phyloP scores from a whole-genome alignment of 2,888 invertebrate genomes.

The Dendrolimus pini region DNA sequence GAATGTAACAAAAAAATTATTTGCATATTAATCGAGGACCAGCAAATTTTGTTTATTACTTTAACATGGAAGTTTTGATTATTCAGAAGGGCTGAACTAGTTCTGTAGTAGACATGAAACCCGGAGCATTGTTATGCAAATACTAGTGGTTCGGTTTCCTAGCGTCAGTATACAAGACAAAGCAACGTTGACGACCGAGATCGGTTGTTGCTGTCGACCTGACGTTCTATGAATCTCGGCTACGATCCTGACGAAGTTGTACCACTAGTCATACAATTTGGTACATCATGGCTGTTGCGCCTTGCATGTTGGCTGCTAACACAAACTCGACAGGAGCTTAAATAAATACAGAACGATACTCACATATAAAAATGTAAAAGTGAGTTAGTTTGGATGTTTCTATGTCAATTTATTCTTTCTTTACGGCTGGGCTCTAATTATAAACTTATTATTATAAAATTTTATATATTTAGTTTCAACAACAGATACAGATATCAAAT shows the following conservation, averaged over 20 bases:
- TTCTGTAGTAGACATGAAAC: constrained; percentile 54
- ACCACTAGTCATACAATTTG: constrained; percentile 2
- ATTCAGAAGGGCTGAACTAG: constrained; percentile 9
- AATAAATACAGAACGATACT: too few relatives aligned
- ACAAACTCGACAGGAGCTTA: too few relatives aligned
- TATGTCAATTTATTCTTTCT: too few relatives aligned
- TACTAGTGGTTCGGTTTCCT: constrained; percentile 62
- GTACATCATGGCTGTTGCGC: not conserved
- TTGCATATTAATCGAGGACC: too few relatives aligned
- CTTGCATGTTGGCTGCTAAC: too few relatives aligned
- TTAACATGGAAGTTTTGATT: constrained; percentile 8
- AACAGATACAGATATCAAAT: too few relatives aligned
- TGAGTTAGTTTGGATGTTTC: too few relatives aligned
- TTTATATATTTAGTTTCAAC: too few relatives aligned
- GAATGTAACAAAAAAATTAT: too few relatives aligned
- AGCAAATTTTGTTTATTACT: constrained; percentile 2
- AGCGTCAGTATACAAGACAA: constrained; percentile 67
- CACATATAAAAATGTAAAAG: too few relatives aligned
- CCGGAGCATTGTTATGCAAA: constrained; percentile 72
- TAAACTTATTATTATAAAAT: too few relatives aligned
- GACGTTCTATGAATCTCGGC: constrained; percentile 16
- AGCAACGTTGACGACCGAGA: constrained; percentile 66
- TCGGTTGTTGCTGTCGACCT: constrained; percentile 58
- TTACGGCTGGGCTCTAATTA: too few relatives aligned
- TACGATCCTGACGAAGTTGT: constrained; percentile 27